A percentile compares a stretch with the other conserved stretches of the same genome.
phyloP scores from a whole-genome alignment of 1,140 invertebrate genomes.

The Orchestia grillus region DNA sequence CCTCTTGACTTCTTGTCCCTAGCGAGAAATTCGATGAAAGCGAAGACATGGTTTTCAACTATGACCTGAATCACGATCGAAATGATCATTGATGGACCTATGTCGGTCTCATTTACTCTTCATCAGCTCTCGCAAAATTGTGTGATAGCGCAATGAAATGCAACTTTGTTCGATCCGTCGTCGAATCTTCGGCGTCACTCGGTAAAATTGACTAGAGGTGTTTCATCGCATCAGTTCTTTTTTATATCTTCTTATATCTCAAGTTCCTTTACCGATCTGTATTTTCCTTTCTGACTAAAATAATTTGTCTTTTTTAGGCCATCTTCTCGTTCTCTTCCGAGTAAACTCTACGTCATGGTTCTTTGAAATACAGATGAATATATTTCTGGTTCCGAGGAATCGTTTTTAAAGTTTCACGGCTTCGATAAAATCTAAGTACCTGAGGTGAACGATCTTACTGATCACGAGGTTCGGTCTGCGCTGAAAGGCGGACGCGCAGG shows the following conservation, averaged over 20 bases:
- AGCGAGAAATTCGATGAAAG: neutral
- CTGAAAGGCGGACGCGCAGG: slow-evolving; percentile 36
- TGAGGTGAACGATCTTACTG: slow-evolving; percentile 32
- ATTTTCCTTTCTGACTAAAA: neutral
- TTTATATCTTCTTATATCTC: too few species aligned
- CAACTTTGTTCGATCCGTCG: neutral
- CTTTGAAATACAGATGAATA: neutral
- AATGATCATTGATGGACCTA: neutral
- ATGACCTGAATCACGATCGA: neutral
- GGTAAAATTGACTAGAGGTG: too few species aligned
- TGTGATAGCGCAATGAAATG: neutral
- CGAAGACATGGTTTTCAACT: neutral
- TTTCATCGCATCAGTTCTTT: too few species aligned
- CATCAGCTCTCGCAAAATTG: neutral
- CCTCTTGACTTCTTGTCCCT: neutral
- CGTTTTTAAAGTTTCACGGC: neutral
- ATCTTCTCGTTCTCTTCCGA: neutral
- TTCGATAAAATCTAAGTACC: neutral
- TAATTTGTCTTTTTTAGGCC: neutral
- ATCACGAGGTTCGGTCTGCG: slow-evolving; percentile 20
- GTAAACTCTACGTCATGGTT: neutral
- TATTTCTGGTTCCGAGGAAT: neutral
- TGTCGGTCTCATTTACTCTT: neutral
- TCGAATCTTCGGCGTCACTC: too few species aligned
- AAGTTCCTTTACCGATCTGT: neutral